Evolutionary conservation across 1,140 invertebrate genomes (phyloP), one percentile per base, ranked within the genome.

Genomic region (Eubasilissa regina): DNA sequence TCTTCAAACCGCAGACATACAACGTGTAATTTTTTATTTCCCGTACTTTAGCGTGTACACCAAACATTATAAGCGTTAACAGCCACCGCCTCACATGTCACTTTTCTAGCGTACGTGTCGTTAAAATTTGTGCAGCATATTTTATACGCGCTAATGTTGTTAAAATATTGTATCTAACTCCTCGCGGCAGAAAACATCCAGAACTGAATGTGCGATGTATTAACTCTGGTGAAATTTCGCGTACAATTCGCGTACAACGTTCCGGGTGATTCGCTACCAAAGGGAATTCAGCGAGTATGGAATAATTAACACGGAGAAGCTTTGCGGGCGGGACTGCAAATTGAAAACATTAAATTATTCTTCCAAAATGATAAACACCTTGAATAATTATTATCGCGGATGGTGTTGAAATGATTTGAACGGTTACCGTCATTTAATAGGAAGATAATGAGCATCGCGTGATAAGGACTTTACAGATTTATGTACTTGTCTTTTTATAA

Each of bases 261-360:
- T 64, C 35, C 3, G 35, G 11, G 11, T 15, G 48, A 64, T 25
- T 64, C 60, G 25, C 60, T 7, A n/a, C 10, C 35, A 35, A 25
- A 43, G 60, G 35, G 60, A 21, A 12, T 51, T 51, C 11, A 13
- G 25, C 60, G 35, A n/a, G n/a, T 44, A 43, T 64, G 35, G 60
- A 64, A 64, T 64, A 64, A 64, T 64, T 64, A 51, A 51, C 8
- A 64, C 25, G 25, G 21, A 62, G 7, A 21, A 25, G 35, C 25
- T 64, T 64, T 64, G 25, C 55, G 17, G 21, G 55, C 17, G 55
- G 21, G 11, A 15, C 21, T 58, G 55, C 17, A 58, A 58, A 58
- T 15, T 12, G 9, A 21, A 58, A 58, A 11, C 55, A 21, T 1
- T 58, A 21, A 58, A 58, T 58, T 21, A 58, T 58, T 58, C 21